These are phyloP conservation scores for Poeciliopsis presidionis DNA, from an alignment of 2,797 vertebrate species.

Conservation along the genomic window DNA sequence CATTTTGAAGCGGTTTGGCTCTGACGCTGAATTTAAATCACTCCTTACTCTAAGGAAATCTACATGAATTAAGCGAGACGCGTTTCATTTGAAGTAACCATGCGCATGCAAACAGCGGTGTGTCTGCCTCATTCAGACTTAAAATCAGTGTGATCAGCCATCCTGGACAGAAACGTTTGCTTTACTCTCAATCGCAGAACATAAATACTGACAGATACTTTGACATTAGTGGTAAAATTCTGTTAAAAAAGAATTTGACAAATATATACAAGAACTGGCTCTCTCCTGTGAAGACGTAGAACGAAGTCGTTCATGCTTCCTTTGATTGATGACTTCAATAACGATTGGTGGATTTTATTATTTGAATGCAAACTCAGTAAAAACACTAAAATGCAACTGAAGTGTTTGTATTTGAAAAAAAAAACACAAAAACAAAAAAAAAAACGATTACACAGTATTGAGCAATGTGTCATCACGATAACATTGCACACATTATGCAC, in stretches of 20 bases:
- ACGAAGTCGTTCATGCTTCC: not conserved
- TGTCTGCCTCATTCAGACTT: not conserved
- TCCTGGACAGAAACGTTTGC: not conserved
- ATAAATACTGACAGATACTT: not conserved
- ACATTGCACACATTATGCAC: not conserved
- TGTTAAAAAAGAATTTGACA: not conserved
- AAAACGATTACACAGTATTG: not conserved
- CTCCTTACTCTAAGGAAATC: not conserved
- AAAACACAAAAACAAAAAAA: too few species aligned
- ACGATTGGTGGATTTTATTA: not conserved
- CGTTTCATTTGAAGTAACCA: not conserved
- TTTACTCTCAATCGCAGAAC: not conserved
- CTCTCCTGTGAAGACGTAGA: not conserved
- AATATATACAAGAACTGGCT: not conserved
- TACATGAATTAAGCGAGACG: not conserved
- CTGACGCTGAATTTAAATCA: not conserved
- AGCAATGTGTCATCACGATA: not conserved
- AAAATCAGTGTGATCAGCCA: not conserved
- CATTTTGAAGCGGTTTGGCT: not conserved
- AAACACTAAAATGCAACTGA: not conserved
- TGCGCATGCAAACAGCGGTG: not conserved
- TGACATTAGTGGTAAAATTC: not conserved
- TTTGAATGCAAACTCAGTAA: not conserved
- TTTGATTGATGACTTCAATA: not conserved
- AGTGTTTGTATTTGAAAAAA: not conserved